Conservation (phyloP, 2,113 vertebrate genomes). For the Notarius lentiginosus region DNA sequence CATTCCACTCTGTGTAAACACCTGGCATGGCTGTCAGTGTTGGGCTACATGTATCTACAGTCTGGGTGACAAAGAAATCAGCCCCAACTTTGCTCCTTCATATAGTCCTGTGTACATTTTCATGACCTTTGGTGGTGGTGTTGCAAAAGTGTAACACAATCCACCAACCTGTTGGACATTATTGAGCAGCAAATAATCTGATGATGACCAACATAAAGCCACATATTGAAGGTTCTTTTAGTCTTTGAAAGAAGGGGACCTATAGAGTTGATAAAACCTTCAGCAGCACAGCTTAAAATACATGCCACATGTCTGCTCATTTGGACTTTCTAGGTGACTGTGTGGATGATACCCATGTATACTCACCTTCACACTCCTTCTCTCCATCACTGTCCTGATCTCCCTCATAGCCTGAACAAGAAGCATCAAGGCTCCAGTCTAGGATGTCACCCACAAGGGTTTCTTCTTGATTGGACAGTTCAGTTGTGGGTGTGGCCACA, state of each 20-base stretch:
- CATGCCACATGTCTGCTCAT: background rate
- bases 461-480: conserved; percentile 93
- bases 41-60: background rate
- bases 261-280: too few species aligned
- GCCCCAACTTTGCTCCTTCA: background rate
- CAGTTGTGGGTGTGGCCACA: conserved; percentile 88
- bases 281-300: background rate
- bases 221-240: background rate
- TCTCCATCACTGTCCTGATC: conserved; percentile 92
- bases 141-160: background rate
- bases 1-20: background rate
- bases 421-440: conserved; percentile 92
- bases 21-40: background rate
- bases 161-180: background rate
- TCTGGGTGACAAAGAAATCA: background rate
- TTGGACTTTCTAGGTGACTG: background rate
- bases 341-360: background rate
- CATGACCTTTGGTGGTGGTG: background rate
- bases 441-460: conserved; percentile 87
- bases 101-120: background rate
- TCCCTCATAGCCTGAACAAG: conserved; percentile 90
- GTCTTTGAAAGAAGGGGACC: background rate
- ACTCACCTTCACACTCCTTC: conserved; percentile 85
- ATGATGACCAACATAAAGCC: background rate
- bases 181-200: background rate